Evolutionary conservation across 30 jellyfish, hydroid and myxozoan genomes (phyloP).

Genomic region (Hydractinia echinata): DNA sequence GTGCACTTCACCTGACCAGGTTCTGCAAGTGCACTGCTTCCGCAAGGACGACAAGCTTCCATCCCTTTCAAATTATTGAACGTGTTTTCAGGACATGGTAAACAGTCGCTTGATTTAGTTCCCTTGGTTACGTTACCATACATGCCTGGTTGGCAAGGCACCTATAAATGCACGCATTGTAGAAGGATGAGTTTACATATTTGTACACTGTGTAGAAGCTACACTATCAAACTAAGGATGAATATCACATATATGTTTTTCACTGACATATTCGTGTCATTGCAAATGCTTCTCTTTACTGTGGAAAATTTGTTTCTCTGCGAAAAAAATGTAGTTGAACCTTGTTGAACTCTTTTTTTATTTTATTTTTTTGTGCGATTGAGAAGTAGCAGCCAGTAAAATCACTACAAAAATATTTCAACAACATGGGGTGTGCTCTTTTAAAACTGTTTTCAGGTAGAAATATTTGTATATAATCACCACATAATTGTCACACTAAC

Average conservation of each 20-base stretch:
- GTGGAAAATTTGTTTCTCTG: no score
- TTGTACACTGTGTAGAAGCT: neutral
- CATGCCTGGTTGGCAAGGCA: constrained; percentile 93
- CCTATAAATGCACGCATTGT: constrained; percentile 23
- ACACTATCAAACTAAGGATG: neutral
- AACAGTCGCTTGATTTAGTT: constrained; percentile 68
- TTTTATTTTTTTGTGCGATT: no score
- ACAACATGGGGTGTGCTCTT: no score
- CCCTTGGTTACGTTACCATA: constrained; percentile 77
- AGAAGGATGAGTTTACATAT: neutral
- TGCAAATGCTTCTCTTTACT: no score
- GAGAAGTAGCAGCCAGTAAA: no score
- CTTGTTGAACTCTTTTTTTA: no score
- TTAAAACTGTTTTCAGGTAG: no score
- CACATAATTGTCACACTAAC: no score
- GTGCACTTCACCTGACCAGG: constrained; percentile 58
- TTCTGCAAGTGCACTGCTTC: constrained; percentile 89
- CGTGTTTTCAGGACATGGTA: constrained; percentile 78
- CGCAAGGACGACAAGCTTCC: constrained; percentile 94
- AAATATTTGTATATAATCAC: no score
- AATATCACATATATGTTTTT: neutral
- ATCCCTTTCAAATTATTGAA: constrained; percentile 64
- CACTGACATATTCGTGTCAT: neutral
- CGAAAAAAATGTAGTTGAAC: no score
- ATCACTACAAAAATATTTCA: no score